Evolutionary conservation across 2,888 invertebrate genomes (phyloP), one percentile per base, ranked within the genome.

Genomic region (Cantharis flavilabris): DNA sequence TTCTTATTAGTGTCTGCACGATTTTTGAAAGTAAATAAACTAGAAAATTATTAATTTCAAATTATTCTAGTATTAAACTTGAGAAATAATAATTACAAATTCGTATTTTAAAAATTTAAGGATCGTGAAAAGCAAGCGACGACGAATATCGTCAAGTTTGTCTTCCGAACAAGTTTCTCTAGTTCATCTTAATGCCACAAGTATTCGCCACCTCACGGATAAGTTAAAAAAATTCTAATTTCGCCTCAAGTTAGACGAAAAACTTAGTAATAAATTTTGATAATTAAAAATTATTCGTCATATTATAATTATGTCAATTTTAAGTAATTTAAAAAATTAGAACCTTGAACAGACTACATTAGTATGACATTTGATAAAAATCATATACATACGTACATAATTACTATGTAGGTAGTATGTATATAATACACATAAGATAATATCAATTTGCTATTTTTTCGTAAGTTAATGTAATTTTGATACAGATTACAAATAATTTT

Each of bases 181-280:
- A 75, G 81, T 83, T 83, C 73, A 62, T 28, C 65, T 64, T 69
- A 67, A 71, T 69, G 72, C 73, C 82, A 76, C 71, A 33, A 64
- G 83, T 75, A 16, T 76, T 79, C 82, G 80, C 79, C 82, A 83
- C 80, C 77, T 78, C 79, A 81, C 78, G 81, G 83, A 80, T 76
- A 23, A 62, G 20, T 23, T 26, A 13, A 49, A 49, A 65, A 67
- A 67, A 67, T 67, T 67, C 13, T 67, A 23, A 67, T 23, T 23
- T 11, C 13, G 7, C 3, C n/a, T 49, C 7, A 49, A 49, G n/a
- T 49, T 49, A 49, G n/a, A 49, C n/a, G 49, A 49, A 49, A 49
- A 49, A n/a, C n/a, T 49, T n/a, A n/a, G 49, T n/a, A n/a, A 49
- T n/a, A 49, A 49, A 49, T 49, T 49, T 49, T 49, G 49, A 49